Evolutionary conservation across 1,140 invertebrate genomes (phyloP).

Genomic region (Leptopilina boulardi): DNA sequence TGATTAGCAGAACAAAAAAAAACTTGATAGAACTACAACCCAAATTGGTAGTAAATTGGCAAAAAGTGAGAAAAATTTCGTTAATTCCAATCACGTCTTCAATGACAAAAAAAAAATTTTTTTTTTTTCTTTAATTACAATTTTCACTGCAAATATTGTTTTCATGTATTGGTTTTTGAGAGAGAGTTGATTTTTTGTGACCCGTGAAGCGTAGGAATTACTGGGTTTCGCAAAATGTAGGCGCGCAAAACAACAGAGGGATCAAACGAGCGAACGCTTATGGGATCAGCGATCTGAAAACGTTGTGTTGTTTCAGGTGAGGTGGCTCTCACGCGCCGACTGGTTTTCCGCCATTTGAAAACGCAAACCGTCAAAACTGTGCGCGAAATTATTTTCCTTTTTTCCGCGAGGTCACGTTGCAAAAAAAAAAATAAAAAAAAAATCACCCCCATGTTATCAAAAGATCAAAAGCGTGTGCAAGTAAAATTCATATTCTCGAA

Average conservation of each 20-base stretch:
- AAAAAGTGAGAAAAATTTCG: slow-evolving; percentile 53
- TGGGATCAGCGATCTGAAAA: slow-evolving; percentile 75
- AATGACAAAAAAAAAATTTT: neutral
- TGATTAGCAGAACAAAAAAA: slow-evolving; percentile 73
- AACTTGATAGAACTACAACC: slow-evolving; percentile 69
- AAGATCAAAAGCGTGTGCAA: neutral
- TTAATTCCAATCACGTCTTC: neutral
- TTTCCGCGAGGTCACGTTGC: neutral
- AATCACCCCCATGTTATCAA: neutral
- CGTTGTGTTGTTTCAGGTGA: slow-evolving; percentile 75
- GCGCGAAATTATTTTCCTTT: slow-evolving; percentile 59
- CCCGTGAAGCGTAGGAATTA: slow-evolving; percentile 60
- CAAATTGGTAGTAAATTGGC: slow-evolving; percentile 77
- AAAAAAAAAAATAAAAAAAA: neutral
- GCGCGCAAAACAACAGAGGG: slow-evolving; percentile 67
- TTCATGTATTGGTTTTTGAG: neutral
- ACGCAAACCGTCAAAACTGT: slow-evolving; percentile 56
- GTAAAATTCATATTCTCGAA: neutral
- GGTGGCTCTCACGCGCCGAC: slow-evolving; percentile 70
- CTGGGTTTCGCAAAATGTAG: slow-evolving; percentile 56
- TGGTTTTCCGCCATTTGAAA: slow-evolving; percentile 62
- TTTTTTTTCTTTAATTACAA: neutral
- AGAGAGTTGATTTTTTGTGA: neutral
- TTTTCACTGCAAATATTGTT: neutral
- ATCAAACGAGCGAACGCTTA: slow-evolving; percentile 72